Evolutionary conservation across 1,140 invertebrate species (phyloP), one percentile per base, ranked within the genome.

Genomic region (Brachionus rubens): DNA sequence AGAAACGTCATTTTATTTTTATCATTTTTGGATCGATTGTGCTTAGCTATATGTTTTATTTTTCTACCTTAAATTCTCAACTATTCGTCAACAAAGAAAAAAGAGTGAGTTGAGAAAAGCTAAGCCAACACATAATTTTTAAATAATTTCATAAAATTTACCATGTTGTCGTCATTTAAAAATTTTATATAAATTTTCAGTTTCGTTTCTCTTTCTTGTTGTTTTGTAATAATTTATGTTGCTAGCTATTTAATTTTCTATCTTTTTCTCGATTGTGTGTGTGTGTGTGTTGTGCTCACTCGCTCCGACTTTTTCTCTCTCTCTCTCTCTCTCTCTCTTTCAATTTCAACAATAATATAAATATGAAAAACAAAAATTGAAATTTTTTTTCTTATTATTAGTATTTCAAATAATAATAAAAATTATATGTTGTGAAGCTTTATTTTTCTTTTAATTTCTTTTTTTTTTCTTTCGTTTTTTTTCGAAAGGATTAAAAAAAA

Each of bases 191-290:
- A 5, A 36, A 33, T 59, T 59, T 59, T 33, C 36, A 33, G 54
- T 33, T 36, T 36, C 28, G 36, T 28, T 59, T 59, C 36, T 52
- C 10, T 52, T 52, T 52, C 26, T 59, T 59, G 54, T 59, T 59
- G 54, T 59, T 59, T 59, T 59, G 54, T 59, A 59, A 59, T 59
- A 59, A 59, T 59, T 59, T 59, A 59, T 59, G 54, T 59, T 59
- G 54, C 54, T 59, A 59, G 54, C 54, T 59, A 59, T 59, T 59
- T 59, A 59, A 59, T 59, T 59, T 59, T 59, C 54, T 59, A 59
- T 59, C 54, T 59, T 59, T 59, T 59, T n/a, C 14, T 59, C 36
- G 19, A 33, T 59, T 36, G 30, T 59, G 26, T 36, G 26, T 33
- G 30, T 36, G 26, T 59, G 28, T 16, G 19, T 36, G 33, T 9